Evolutionary conservation across 1,140 invertebrate genomes (phyloP).

Genomic region (Metaphire vulgaris): DNA sequence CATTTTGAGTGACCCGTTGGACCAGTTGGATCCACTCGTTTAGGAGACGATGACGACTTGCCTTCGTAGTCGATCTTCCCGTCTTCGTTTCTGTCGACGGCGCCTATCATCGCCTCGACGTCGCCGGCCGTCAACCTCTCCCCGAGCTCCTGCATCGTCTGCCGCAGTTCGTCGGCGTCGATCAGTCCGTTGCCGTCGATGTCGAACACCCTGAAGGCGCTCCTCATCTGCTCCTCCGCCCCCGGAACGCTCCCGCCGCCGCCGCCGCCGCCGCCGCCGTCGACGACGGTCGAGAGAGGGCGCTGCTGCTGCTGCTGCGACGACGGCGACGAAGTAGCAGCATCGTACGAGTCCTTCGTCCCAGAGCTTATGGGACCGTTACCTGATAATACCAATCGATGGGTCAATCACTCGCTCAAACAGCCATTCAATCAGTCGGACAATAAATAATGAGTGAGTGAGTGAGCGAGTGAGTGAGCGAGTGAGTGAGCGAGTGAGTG

Average conservation of each 20-base stretch:
- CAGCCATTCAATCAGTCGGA: background rate
- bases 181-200: conserved; percentile 30
- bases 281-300: too few species aligned
- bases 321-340: too few species aligned
- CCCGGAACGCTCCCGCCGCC: too few species aligned
- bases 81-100: conserved; percentile 31
- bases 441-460: background rate
- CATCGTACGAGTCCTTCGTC: too few species aligned
- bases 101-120: conserved; percentile 29
- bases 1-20: too few species aligned
- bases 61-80: conserved; percentile 31
- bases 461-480: background rate
- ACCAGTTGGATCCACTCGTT: too few species aligned
- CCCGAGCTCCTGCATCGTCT: conserved; percentile 28
- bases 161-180: conserved; percentile 24
- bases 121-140: conserved; percentile 28
- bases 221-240: conserved; percentile 71
- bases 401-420: background rate
- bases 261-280: too few species aligned
- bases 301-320: too few species aligned
- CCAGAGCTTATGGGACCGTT: too few species aligned
- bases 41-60: conserved; percentile 30
- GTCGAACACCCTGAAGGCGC: conserved; percentile 58
- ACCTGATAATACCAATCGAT: too few species aligned
- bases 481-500: background rate